Evolutionary conservation across 2,113 vertebrate species (phyloP).

Genomic region (Athene cunicularia): DNA sequence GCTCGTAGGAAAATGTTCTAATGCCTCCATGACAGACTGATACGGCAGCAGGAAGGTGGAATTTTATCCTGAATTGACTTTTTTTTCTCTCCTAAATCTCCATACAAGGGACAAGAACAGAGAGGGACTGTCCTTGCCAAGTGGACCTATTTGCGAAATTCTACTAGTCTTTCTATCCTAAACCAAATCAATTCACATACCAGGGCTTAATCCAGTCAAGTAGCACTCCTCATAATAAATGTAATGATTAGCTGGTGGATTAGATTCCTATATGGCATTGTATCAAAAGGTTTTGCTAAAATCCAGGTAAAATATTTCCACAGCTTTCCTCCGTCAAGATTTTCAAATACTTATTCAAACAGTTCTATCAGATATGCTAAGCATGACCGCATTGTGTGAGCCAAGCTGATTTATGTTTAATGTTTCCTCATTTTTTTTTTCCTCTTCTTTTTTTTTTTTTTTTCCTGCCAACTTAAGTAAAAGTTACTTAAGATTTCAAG

Average conservation of each 20-base stretch:
- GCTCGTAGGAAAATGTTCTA: neutral
- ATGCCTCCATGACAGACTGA: neutral
- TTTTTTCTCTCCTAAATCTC: neutral
- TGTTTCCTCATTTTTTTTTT: neutral
- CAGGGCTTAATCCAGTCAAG: neutral
- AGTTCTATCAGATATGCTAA: constrained; percentile 24
- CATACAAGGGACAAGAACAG: neutral
- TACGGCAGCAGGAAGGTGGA: neutral
- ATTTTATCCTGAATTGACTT: neutral
- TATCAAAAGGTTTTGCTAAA: constrained; percentile 53
- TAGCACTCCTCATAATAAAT: neutral
- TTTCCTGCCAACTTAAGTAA: neutral
- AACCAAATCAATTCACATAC: neutral
- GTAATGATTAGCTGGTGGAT: constrained; percentile 38
- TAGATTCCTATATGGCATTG: neutral
- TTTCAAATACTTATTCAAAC: constrained; percentile 42
- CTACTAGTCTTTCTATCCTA: neutral
- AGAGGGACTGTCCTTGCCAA: accelerated
- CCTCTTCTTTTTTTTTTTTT: neutral
- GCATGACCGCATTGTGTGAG: neutral
- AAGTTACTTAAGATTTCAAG: neutral
- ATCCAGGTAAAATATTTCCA: constrained; percentile 47
- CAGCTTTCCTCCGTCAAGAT: neutral
- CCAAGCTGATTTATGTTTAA: constrained; percentile 18
- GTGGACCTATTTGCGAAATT: neutral